Evolutionary conservation across 2,888 invertebrate genomes (phyloP), one percentile per base, ranked within the genome.

Genomic region (Hydropsyche betteni): DNA sequence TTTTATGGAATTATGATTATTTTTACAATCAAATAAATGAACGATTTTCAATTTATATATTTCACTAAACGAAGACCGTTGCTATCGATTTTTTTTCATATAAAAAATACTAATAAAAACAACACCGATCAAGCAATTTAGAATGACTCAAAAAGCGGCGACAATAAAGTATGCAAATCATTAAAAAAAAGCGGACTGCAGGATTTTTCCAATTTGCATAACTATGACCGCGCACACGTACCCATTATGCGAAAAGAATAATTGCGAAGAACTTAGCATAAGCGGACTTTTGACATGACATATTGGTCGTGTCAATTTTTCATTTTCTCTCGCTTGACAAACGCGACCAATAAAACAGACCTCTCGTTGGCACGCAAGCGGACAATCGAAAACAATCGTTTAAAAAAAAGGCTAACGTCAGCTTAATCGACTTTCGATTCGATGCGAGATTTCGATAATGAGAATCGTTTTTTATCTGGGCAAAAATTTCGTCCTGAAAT

Each of bases 321-420:
- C 44, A 44, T 69, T 33, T 24, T 24, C 24, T 24, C 24, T 24
- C 24, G 24, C 24, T 24, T 24, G 24, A 24, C 24, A 24, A 24
- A 24, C n/a, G 36, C 51, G 33, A 38, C 64, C 24, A 72, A 72
- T 61, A 72, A 72, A 50, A 72, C 61, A 71, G 55, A 71, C 52
- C 55, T 33, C 34, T 71, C 55, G 36, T 38, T 38, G 50, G 50
- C 58, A 72, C 72, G 72, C 72, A 8, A 72, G 61, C 38, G 55
- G 16, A 8, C 61, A 16, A 16, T 33, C 24, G 10, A 53, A 24
- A 58, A 16, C 58, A 16, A 58, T 34, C 64, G 64, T 64, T 34
- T 1, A 36, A 24, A 33, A 64, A 44, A 44, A 44, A 44, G 10
- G 6, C 44, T 8, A 44, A 10, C 10, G 6, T 44, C 44, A 44